phyloP scores from a whole-genome alignment of 2,888 invertebrate genomes.

The Bhutanitis thaidina region DNA sequence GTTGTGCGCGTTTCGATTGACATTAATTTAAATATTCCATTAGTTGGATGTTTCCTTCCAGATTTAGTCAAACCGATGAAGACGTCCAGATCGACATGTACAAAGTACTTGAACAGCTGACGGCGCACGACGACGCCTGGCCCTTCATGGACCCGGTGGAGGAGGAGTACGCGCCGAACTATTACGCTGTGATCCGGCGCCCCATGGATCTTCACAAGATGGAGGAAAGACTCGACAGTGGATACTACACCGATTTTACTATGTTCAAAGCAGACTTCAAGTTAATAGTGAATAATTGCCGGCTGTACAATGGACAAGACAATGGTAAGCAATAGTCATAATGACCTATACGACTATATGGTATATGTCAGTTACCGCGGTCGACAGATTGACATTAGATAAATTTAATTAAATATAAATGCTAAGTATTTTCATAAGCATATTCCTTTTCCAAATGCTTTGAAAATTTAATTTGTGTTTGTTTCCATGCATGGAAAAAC shows the following conservation, averaged over 20 bases:
- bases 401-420: too few relatives aligned
- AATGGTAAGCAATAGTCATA: constrained; percentile 83
- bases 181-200: constrained; percentile 85
- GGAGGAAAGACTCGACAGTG: constrained; percentile 91
- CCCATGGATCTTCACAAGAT: constrained; percentile 95
- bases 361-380: too few relatives aligned
- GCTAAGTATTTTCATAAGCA: too few relatives aligned
- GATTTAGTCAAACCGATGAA: constrained; percentile 90
- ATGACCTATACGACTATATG: too few relatives aligned
- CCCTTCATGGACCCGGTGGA: constrained; percentile 96
- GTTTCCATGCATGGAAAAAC: too few relatives aligned
- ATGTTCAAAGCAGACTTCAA: constrained; percentile 94
- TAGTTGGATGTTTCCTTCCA: too few relatives aligned
- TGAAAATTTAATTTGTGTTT: too few relatives aligned
- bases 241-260: constrained; percentile 87
- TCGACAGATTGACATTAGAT: too few relatives aligned
- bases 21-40: too few relatives aligned
- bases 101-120: constrained; percentile 92
- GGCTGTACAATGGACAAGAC: constrained; percentile 94
- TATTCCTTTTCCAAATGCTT: too few relatives aligned
- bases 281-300: constrained; percentile 95
- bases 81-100: constrained; percentile 94
- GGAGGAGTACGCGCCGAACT: constrained; percentile 94
- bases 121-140: constrained; percentile 95
- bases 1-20: too few relatives aligned